Conservation (phyloP, 2,113 vertebrate species). For the Mesitornis unicolor region DNA sequence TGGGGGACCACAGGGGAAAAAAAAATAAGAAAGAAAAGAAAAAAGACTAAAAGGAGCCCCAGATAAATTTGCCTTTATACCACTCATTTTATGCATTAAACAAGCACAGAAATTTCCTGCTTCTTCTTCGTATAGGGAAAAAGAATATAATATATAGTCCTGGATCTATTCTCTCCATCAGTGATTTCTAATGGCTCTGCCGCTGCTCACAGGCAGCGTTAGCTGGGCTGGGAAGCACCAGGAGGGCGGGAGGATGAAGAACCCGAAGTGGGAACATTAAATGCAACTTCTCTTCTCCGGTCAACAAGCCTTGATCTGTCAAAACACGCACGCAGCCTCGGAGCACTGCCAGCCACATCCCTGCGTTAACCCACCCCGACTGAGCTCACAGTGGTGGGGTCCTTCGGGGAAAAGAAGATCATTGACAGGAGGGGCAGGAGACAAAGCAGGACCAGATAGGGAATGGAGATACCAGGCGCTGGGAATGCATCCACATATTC, state of each 20-base stretch:
- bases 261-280: neutral
- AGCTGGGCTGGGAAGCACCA: neutral
- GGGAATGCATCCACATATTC: neutral
- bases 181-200: neutral
- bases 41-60: neutral
- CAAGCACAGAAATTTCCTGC: neutral
- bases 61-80: neutral
- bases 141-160: neutral
- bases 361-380: neutral
- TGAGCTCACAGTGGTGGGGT: neutral
- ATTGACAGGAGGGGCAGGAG: neutral
- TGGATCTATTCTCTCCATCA: neutral
- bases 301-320: fast-evolving
- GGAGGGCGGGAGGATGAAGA: neutral
- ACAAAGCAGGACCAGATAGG: neutral
- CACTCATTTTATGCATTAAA: neutral
- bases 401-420: neutral
- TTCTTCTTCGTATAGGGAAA: neutral
- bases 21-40: neutral
- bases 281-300: neutral
- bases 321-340: fast-evolving
- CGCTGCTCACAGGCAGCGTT: neutral
- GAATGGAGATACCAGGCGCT: neutral
- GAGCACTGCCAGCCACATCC: neutral
- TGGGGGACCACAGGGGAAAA: neutral